Base-by-base conservation (phyloP, 2,888 invertebrate species). In the Seira musarum region DNA sequence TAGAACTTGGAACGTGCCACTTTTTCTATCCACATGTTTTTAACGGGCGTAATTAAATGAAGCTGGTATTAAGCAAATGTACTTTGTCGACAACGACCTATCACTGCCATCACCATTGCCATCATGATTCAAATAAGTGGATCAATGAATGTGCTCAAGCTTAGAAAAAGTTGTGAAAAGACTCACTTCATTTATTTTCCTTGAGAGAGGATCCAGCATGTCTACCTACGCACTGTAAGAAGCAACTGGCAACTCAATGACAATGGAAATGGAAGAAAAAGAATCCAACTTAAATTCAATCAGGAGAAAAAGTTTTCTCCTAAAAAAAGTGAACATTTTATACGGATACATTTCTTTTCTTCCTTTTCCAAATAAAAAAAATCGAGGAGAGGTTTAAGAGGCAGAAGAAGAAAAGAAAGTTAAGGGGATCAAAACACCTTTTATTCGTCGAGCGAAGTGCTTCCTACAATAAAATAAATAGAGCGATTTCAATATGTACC, bases 351-450 rank as follows among this genome's bases (percentile, higher is more conserved):
- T 40, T 8, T 40, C 40, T 40, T 40, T 40, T 40, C 40, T 8
- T 40, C 13, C 40, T 40, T 40, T 40, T 8, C 40, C 13, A 57
- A 10, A 57, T 57, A 57, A 57, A 57, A 57, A 17, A n/a, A 57
- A 10, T 8, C n/a, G 57, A 10, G 40, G 57, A 57, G n/a, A 57
- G 57, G 57, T 57, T 57, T 57, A 57, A 3, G 57, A 57, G n/a
- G 57, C n/a, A n/a, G n/a, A n/a, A n/a, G 17, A 57, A 57, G 57
- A 57, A 57, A 57, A 57, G 57, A 57, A 57, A 57, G 57, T 57
- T 57, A 57, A 57, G 57, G 17, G n/a, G 57, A 57, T 57, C 57
- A 57, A 10, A 57, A 57, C 57, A 57, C 57, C 57, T 57, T 57
- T 17, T 17, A n/a, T 57, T 57, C 17, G 10, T 57, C 57, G 57